A percentile compares a stretch with the other conserved stretches of the same genome.
Conservation (phyloP, 2,113 vertebrate genomes). For the Aptenodytes forsteri region DNA sequence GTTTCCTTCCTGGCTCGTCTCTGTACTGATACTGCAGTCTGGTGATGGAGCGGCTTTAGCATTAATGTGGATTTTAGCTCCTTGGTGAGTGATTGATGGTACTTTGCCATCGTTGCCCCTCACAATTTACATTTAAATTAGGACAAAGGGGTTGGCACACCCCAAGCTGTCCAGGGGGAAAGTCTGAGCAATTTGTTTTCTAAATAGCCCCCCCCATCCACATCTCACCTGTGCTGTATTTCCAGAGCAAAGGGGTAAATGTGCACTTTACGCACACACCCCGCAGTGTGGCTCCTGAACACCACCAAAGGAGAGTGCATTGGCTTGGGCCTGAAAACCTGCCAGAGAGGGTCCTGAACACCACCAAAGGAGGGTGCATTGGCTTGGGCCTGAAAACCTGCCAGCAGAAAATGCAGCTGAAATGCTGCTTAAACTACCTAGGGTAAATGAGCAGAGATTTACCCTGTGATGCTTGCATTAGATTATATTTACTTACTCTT, state of each 20-base stretch:
- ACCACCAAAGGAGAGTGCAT: not conserved
- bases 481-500: not conserved
- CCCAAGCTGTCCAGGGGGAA: not conserved
- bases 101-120: not conserved
- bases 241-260: not conserved
- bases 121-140: not conserved
- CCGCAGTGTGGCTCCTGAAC: not conserved
- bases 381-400: not conserved
- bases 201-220: no score
- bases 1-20: not conserved
- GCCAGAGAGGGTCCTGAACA: not conserved
- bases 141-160: not conserved
- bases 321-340: not conserved
- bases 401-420: not conserved
- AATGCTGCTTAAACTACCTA: not conserved
- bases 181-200: not conserved
- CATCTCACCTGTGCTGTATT: not conserved
- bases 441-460: not conserved
- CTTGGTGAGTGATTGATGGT: not conserved
- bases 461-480: not conserved
- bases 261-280: not conserved
- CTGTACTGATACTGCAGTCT: not conserved
- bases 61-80: not conserved
- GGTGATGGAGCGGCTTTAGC: not conserved
- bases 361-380: not conserved